Conservation (phyloP, 2,797 vertebrate genomes). For the Triplophysa yarkandensis region DNA sequence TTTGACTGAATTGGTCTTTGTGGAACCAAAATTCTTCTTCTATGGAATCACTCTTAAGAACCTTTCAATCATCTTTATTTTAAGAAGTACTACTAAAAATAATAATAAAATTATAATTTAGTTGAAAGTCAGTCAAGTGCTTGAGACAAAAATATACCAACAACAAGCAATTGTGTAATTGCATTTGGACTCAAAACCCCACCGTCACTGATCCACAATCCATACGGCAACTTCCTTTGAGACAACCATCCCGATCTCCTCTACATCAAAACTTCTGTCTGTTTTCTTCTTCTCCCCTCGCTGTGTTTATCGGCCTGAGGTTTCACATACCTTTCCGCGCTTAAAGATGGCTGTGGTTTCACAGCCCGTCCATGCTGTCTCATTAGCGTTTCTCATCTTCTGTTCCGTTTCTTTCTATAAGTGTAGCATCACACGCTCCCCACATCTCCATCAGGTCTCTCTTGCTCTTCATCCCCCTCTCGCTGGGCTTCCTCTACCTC, state of each 20-base stretch:
- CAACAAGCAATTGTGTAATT: conserved; percentile 4
- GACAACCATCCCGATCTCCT: conserved; percentile 22
- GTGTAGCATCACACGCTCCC: conserved; percentile 45
- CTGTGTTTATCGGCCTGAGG: conserved; percentile 7
- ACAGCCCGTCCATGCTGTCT: conserved; percentile 26
- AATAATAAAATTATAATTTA: too few species aligned
- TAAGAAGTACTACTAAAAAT: too few species aligned
- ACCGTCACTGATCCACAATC: background rate
- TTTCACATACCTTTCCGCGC: conserved; percentile 11
- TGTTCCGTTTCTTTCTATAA: conserved; percentile 42
- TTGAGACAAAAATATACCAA: background rate
- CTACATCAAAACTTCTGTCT: conserved; percentile 5
- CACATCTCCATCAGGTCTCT: conserved; percentile 32
- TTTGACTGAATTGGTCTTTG: too few species aligned
- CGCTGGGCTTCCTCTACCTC: conserved; percentile 44
- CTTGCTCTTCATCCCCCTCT: conserved; percentile 26
- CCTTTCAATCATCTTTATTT: too few species aligned
- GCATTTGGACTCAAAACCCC: background rate
- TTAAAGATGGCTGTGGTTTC: background rate
- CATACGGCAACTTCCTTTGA: background rate
- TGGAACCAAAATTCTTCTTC: too few species aligned
- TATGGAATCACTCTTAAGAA: too few species aligned
- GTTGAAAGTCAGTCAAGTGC: too few species aligned
- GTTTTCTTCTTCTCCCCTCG: conserved; percentile 11
- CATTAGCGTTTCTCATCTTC: conserved; percentile 41